Evolutionary conservation across 2,113 vertebrate species (phyloP), one percentile per base, ranked within the genome.

Genomic region (Miniopterus natalensis): DNA sequence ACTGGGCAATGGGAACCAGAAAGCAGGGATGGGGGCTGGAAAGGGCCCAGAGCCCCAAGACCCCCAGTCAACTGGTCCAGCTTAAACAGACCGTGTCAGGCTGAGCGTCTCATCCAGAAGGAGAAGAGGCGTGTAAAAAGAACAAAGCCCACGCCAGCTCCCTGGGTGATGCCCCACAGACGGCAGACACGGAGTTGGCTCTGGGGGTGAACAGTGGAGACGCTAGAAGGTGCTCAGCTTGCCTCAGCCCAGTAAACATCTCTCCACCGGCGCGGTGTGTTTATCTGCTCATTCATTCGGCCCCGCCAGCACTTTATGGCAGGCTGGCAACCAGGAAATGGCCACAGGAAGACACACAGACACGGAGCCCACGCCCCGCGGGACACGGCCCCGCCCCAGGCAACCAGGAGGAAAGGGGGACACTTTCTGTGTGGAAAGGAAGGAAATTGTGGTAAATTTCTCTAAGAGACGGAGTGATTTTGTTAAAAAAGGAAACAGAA

Each of bases 101-200:
- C 1, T 4, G 29, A 2, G 36, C n/a, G 61, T n/a, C 45, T n/a
- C 23, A 21, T 31, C 59, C 4, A 0, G 66, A 55, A 36, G 45
- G 20, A 49, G 18, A n/a, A 40, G 0, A 27, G 6, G 0, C 0
- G 0, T 0, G 2, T 2, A 6, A 9, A 51, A 51, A 51, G 71
- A 59, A 55, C 11, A 8, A 31, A 27, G 13, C 51, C 36, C 15
- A 5, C 0, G 1, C 27, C 9, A 6, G 66, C 8, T 25, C 40
- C 70, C n/a, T 14, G 45, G 75, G n/a, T 3, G 0, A 8, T 6
- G 59, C 57, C 0, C 57, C 0, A 2, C 10, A 51, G 59, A 31
- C 17, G 7, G 27, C 1, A 1, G 49, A 31, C 55, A 45, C 0
- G 12, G 11, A 29, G 23, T 5, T 36, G 8, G 80, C 80, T 70